Conservation (phyloP, 2,888 invertebrate genomes). For the Hydraecia micacea region DNA sequence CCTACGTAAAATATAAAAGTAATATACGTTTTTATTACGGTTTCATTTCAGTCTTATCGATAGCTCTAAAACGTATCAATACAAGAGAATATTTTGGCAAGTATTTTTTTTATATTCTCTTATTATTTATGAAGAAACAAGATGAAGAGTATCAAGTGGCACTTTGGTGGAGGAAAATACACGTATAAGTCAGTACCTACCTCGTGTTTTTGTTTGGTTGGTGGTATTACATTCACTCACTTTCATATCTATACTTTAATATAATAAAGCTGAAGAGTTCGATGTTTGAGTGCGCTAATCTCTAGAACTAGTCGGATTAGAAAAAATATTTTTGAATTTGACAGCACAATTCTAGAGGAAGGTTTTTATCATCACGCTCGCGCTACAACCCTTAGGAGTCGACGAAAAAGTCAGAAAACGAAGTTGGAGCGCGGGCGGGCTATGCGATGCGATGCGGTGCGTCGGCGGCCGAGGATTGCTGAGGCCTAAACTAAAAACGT, state of each 20-base stretch:
- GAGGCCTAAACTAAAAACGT: too few species aligned
- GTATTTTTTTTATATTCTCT: constrained; percentile 60
- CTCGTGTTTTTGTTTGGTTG: neutral
- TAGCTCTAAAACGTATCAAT: constrained; percentile 48
- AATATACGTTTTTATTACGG: constrained; percentile 41
- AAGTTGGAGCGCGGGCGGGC: too few species aligned
- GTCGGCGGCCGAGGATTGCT: neutral
- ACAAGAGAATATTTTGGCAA: constrained; percentile 50
- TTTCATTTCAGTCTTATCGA: constrained; percentile 48
- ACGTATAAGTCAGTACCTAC: constrained; percentile 2
- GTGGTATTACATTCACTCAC: neutral
- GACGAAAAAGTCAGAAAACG: neutral
- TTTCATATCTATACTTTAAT: constrained; percentile 4
- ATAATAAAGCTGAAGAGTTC: neutral
- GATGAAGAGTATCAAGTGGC: constrained; percentile 52
- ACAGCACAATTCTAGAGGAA: too few species aligned
- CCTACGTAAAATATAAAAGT: constrained; percentile 29
- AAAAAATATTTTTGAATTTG: too few species aligned
- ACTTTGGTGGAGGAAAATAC: constrained; percentile 35
- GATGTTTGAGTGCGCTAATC: neutral
- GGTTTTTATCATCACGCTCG: neutral
- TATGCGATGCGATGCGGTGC: neutral
- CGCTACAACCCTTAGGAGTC: neutral
- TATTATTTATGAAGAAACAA: constrained; percentile 60
- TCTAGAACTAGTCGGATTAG: neutral